Conservation (phyloP, 1,140 invertebrate genomes). For the Hycleus phaleratus region DNA sequence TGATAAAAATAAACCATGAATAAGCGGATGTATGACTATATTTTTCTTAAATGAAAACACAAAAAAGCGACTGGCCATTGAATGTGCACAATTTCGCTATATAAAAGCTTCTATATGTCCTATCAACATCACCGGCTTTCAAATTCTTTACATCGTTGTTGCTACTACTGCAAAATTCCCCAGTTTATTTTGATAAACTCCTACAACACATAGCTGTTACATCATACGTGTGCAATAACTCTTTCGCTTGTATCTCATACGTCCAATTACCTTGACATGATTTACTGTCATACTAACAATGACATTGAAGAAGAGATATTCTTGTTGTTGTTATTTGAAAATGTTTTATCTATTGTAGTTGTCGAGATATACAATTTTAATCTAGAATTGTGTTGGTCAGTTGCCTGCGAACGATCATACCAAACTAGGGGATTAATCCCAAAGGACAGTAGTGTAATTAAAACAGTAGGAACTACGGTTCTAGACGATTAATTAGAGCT, state of each 20-base stretch:
- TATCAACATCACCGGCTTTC: neutral
- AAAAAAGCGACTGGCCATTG: too few species aligned
- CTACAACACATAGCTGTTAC: neutral
- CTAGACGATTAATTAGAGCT: conserved; percentile 8
- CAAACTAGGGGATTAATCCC: neutral
- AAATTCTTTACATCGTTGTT: neutral
- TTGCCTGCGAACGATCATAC: neutral
- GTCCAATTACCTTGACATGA: conserved; percentile 11
- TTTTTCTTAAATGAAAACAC: too few species aligned
- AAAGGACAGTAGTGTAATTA: conserved; percentile 9
- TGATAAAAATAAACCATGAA: too few species aligned
- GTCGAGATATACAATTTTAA: neutral
- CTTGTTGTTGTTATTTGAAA: too few species aligned
- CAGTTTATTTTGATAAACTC: neutral
- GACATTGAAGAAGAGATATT: neutral
- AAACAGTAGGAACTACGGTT: conserved; percentile 5
- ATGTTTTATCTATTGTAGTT: too few species aligned
- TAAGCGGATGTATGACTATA: too few species aligned
- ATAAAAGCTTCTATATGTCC: too few species aligned
- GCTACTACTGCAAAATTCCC: neutral
- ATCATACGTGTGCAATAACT: conserved; percentile 9
- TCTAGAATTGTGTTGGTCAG: neutral
- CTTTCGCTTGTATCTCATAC: conserved; percentile 4
- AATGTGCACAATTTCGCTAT: too few species aligned
- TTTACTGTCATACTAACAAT: conserved; percentile 6